Evolutionary conservation across 2,113 vertebrate species (phyloP).

Genomic region (Cryptoleucopteryx plumbea): DNA sequence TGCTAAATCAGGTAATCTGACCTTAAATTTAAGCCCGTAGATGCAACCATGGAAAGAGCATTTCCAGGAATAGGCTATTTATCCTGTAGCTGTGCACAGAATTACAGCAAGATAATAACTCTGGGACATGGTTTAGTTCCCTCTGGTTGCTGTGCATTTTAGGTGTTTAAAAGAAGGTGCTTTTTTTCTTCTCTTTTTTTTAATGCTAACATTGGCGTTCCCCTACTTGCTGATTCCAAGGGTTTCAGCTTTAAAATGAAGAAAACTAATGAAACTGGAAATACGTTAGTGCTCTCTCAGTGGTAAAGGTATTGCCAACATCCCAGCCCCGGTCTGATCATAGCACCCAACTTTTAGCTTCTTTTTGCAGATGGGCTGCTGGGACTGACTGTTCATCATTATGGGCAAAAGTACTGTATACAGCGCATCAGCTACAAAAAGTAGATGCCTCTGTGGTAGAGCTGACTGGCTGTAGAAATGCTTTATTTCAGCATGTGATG

Average conservation of each 20-base stretch:
- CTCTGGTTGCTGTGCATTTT: not conserved
- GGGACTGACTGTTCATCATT: not conserved
- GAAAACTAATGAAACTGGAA: not conserved
- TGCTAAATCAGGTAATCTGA: not conserved
- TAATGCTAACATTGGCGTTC: accelerated
- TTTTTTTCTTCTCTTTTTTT: not conserved
- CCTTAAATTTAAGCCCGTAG: not conserved
- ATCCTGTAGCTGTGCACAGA: not conserved
- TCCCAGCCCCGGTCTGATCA: not conserved
- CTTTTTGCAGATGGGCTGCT: not conserved
- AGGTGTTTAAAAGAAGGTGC: not conserved
- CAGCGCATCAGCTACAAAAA: not conserved
- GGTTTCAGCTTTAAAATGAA: not conserved
- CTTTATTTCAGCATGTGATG: not conserved
- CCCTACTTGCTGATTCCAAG: not conserved
- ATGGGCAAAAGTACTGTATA: not conserved
- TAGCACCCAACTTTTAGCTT: not conserved
- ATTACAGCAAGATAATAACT: not conserved
- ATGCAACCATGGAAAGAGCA: not conserved
- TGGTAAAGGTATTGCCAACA: not conserved
- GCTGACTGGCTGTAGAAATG: not conserved
- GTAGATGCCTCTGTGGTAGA: not conserved
- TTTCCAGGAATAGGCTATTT: not conserved
- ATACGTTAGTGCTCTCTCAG: not conserved
- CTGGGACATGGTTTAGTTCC: not conserved